These are phyloP conservation scores for Cephus runcator DNA, from an alignment of 2,888 invertebrate genomes.

Conservation along the genomic window DNA sequence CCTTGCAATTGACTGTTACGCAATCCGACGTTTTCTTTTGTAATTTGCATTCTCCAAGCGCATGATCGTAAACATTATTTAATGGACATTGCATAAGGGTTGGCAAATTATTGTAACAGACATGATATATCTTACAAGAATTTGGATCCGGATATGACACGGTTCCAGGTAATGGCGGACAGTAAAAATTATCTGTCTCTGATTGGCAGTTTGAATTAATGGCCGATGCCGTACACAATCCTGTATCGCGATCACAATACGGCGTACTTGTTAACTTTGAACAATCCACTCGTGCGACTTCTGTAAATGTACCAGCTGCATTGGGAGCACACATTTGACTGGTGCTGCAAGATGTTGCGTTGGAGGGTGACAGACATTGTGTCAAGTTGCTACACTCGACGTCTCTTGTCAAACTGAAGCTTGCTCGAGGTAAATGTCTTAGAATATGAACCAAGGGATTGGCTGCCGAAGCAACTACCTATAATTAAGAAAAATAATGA, in stretches of 20 bases:
- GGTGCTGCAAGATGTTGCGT: not conserved
- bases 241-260: constrained; percentile 10
- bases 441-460: not conserved
- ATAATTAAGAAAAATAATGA: not conserved
- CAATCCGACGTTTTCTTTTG: constrained; percentile 4
- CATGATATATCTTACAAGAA: constrained; percentile 20
- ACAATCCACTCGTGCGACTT: constrained; percentile 7
- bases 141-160: constrained; percentile 22
- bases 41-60: constrained; percentile 4
- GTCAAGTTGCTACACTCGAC: not conserved
- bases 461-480: not conserved
- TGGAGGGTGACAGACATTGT: not conserved
- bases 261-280: constrained; percentile 10
- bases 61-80: constrained; percentile 28
- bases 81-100: constrained; percentile 19
- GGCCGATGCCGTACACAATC: constrained; percentile 5
- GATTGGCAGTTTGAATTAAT: not conserved
- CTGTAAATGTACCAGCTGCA: not conserved
- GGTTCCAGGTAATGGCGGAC: constrained; percentile 19
- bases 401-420: not conserved
- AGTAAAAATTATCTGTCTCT: constrained; percentile 5
- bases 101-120: constrained; percentile 11
- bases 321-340: constrained; percentile 7
- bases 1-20: constrained; percentile 15
- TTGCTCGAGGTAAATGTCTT: not conserved